Evolutionary conservation across 2,888 invertebrate genomes (phyloP), one percentile per base, ranked within the genome.

Genomic region (Nemapogon koenigi): DNA sequence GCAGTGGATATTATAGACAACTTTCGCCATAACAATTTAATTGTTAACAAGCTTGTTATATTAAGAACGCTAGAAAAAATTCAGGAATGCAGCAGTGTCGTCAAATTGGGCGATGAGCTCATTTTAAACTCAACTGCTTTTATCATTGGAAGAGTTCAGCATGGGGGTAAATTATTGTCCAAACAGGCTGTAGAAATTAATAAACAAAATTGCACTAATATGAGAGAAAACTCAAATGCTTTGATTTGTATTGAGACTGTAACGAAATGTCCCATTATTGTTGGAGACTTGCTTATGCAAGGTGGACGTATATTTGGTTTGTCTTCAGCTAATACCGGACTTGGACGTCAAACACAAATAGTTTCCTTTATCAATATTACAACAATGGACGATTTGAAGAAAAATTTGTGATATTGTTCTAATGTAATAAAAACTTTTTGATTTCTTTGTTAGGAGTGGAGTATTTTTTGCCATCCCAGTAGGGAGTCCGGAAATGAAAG

Each of bases 271-370:
- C 65, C 71, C 0, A 62, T 73, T 2, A 55, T 59, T 1, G 63
- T 61, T 10, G 70, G 76, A 1, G 76, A 76, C 40, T 48, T 76
- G 13, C 46, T 76, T 33, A 43, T 71, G 4, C 75, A 75, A 43
- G 50, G 51, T 4, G 59, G 50, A 1, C 38, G 42, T 2, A 43
- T 75, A 7, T 60, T 53, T 37, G 75, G 75, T 1, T 43, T 76
- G 26, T 63, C 72, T 1, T 59, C 66, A 7, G 62, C 60, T 19
- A 33, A 18, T 10, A 33, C 33, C 3, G 19, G 19, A 19, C 18
- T 33, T 28, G 28, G 28, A 4, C 6, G 11, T 11, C 6, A n/a
- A 8, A 4, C 7, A 28, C 11, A n/a, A 4, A n/a, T 28, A n/a
- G 11, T 28, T n/a, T 13, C 28, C 4, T 28, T 28, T 28, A 8